Evolutionary conservation across 2,888 invertebrate genomes (phyloP).

Genomic region (Leptura quadrifasciata): DNA sequence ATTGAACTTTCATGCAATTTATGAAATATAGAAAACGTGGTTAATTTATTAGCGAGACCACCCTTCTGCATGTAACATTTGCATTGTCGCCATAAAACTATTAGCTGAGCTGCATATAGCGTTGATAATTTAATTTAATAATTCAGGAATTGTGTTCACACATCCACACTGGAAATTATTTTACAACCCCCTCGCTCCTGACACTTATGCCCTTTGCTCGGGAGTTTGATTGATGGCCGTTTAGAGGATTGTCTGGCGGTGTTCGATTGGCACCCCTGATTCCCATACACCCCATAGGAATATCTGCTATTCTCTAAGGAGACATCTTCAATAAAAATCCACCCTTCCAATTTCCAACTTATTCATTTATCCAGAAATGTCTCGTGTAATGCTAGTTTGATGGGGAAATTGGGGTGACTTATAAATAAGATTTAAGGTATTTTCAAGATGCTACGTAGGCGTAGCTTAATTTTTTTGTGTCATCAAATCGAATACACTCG

Average conservation of each 20-base stretch:
- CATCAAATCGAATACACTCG: background rate
- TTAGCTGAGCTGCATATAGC: constrained; percentile 17
- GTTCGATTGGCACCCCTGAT: constrained; percentile 61
- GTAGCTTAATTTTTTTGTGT: background rate
- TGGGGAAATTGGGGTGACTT: constrained; percentile 26
- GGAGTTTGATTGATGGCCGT: constrained; percentile 67
- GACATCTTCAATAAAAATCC: constrained; percentile 65
- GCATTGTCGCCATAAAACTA: constrained; percentile 22
- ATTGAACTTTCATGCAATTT: too few species aligned
- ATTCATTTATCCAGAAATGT: constrained; percentile 71
- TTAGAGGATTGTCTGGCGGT: constrained; percentile 65
- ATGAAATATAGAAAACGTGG: too few species aligned
- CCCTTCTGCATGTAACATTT: background rate
- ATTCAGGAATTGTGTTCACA: constrained; percentile 43
- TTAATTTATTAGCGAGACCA: constrained; percentile 13
- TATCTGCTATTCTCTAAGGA: constrained; percentile 61
- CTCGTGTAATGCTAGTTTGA: constrained; percentile 37
- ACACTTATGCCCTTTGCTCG: constrained; percentile 55
- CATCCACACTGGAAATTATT: constrained; percentile 56
- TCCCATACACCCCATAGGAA: constrained; percentile 63
- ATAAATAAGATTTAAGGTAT: constrained; percentile 23
- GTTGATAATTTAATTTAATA: constrained; percentile 47
- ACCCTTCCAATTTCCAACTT: constrained; percentile 63
- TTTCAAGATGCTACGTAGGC: constrained; percentile 6
- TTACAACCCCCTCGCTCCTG: constrained; percentile 45